Evolutionary conservation across 2,797 vertebrate species (phyloP).

Genomic region (Rhinichthys osculus): DNA sequence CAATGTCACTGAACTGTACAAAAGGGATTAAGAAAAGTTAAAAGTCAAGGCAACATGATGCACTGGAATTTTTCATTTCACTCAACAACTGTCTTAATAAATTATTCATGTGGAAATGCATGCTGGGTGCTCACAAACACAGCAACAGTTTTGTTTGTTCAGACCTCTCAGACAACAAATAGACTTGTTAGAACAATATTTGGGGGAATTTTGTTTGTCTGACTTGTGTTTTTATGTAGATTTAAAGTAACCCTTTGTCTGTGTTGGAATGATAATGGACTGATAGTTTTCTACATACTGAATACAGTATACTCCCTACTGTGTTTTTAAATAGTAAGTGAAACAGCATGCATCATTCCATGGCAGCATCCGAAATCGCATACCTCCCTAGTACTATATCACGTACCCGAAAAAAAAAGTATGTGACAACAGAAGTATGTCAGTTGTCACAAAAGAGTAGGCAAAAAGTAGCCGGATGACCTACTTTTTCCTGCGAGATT

Average conservation of each 20-base stretch:
- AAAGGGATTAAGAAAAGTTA: neutral
- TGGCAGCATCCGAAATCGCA: too few species aligned
- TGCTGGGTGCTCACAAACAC: constrained; percentile 14
- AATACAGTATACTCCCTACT: neutral
- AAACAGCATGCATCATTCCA: too few species aligned
- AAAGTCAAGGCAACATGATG: neutral
- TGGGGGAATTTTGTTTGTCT: neutral
- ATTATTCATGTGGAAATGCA: constrained; percentile 13
- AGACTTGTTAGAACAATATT: neutral
- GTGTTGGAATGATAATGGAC: neutral
- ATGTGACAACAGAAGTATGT: too few species aligned
- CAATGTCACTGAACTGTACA: neutral
- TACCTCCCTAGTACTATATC: too few species aligned
- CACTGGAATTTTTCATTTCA: constrained; percentile 17
- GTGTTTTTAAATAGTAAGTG: neutral
- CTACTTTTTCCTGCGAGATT: too few species aligned
- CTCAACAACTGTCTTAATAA: constrained; percentile 9
- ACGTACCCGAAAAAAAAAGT: too few species aligned
- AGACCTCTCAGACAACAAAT: constrained; percentile 5
- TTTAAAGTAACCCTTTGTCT: neutral
- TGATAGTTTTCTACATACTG: neutral
- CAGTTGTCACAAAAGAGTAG: too few species aligned
- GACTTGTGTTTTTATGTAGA: neutral
- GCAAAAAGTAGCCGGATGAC: too few species aligned
- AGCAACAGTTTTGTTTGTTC: constrained; percentile 13